Conservation (phyloP, 2,797 vertebrate species). For the Myotis myotis region DNA sequence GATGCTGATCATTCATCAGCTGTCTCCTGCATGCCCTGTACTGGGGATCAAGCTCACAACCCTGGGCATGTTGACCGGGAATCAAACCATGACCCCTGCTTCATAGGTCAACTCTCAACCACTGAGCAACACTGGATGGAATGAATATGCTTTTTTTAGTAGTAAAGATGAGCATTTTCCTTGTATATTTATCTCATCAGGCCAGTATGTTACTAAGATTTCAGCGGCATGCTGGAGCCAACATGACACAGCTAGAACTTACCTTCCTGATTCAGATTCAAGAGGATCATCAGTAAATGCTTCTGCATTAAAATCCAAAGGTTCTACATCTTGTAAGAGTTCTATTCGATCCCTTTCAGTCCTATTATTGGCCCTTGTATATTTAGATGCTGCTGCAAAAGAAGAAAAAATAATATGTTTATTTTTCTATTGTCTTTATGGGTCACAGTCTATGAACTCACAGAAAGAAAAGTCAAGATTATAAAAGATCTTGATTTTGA, state of each 20-base stretch:
- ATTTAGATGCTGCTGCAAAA: constrained; percentile 88
- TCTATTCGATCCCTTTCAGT: constrained; percentile 93
- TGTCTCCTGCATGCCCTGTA: too few species aligned
- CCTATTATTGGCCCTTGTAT: constrained; percentile 87
- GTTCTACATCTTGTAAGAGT: constrained; percentile 95
- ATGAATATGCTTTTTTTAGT: neutral
- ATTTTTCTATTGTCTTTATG: constrained; percentile 25
- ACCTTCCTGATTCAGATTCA: constrained; percentile 90
- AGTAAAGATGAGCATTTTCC: neutral
- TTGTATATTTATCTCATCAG: neutral
- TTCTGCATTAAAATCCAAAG: constrained; percentile 95
- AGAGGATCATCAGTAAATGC: constrained; percentile 89
- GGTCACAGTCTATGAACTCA: neutral
- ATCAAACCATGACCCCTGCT: too few species aligned
- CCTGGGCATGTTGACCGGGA: too few species aligned
- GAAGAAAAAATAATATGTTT: neutral
- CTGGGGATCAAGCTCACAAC: too few species aligned
- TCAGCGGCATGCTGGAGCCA: neutral
- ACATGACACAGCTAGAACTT: constrained; percentile 54
- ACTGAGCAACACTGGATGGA: too few species aligned
- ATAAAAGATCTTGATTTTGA: constrained; percentile 32
- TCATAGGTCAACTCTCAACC: too few species aligned
- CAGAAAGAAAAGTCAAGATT: constrained; percentile 2
- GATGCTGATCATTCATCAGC: too few species aligned
- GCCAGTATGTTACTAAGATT: constrained; percentile 6